Conservation (phyloP, 2,888 invertebrate genomes). For the Caenorhabditis sp. region DNA sequence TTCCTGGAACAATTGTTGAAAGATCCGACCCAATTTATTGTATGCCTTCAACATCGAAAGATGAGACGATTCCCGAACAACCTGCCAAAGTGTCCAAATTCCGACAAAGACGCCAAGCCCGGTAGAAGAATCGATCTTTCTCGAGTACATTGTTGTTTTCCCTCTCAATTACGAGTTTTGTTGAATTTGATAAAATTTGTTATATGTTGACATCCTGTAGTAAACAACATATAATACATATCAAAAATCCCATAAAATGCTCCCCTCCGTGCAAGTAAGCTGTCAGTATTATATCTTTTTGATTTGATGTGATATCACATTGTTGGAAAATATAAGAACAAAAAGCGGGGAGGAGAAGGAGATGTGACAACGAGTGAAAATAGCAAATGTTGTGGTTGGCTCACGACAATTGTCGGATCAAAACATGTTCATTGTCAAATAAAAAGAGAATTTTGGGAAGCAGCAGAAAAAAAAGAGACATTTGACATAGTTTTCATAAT, state of each 20-base stretch:
- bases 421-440: neutral
- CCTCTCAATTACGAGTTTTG: neutral
- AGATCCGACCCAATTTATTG: slow-evolving; percentile 19
- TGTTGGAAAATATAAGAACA: neutral
- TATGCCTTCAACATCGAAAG: slow-evolving; percentile 31
- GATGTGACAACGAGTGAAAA: slow-evolving; percentile 25
- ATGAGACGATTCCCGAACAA: neutral
- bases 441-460: neutral
- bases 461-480: neutral
- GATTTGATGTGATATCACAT: neutral
- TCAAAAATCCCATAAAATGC: neutral
- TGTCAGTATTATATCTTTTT: neutral
- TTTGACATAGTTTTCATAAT: too few species aligned
- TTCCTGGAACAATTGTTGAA: slow-evolving; percentile 34
- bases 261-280: neutral
- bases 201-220: neutral
- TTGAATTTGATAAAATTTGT: neutral
- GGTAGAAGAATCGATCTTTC: slow-evolving; percentile 3
- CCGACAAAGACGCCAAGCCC: slow-evolving; percentile 1
- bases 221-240: too few species aligned
- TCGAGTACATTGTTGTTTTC: neutral
- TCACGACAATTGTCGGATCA: neutral
- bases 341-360: neutral
- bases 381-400: slow-evolving; percentile 46
- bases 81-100: slow-evolving; percentile 26